Conservation (phyloP, 2,113 vertebrate genomes). For the Jacana jacana region DNA sequence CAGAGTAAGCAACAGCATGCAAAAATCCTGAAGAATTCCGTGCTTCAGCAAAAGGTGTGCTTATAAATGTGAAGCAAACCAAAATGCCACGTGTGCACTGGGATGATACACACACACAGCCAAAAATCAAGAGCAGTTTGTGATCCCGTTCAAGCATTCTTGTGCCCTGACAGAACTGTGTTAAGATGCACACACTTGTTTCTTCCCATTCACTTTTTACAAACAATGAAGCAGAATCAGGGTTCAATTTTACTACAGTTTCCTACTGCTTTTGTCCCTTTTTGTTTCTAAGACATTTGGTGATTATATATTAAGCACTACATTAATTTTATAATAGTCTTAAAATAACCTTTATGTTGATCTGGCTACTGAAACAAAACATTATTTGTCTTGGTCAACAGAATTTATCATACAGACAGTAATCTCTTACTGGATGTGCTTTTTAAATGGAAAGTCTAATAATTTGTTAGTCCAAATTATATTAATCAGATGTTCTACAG, state of each 20-base stretch:
- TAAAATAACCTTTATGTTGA: not conserved
- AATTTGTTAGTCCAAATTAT: not conserved
- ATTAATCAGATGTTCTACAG: not conserved
- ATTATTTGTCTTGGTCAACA: not conserved
- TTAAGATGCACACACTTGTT: not conserved
- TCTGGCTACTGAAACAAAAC: not conserved
- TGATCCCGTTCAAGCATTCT: not conserved
- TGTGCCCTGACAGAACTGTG: not conserved
- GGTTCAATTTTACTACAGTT: not conserved
- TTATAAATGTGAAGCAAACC: not conserved
- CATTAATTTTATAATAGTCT: not conserved
- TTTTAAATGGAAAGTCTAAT: not conserved
- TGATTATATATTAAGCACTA: not conserved
- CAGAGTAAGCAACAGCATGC: not conserved
- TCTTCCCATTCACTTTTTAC: not conserved
- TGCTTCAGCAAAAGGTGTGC: not conserved
- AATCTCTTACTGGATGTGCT: not conserved
- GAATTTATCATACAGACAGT: not conserved
- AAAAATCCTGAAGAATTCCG: not conserved
- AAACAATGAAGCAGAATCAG: not conserved
- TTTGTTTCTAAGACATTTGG: not conserved
- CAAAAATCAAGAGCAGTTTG: not conserved
- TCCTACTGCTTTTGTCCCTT: not conserved
- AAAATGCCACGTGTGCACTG: not conserved
- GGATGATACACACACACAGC: not conserved